Evolutionary conservation across 2,113 vertebrate genomes (phyloP).

Genomic region (Misgurnus anguillicaudatus): DNA sequence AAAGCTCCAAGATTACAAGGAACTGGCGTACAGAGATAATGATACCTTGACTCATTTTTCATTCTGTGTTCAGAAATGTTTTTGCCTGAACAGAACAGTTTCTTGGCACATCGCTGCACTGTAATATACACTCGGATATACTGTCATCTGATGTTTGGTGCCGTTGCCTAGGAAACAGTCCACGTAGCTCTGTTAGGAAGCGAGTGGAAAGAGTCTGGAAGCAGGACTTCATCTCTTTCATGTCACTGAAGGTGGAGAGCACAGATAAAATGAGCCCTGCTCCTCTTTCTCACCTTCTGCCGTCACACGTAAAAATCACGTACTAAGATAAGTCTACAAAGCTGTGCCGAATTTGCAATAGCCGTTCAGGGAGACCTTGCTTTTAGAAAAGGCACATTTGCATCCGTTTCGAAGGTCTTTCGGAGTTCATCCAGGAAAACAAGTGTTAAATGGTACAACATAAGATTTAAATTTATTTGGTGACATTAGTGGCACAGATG

Average conservation of each 20-base stretch:
- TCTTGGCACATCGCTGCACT: slow-evolving; percentile 48
- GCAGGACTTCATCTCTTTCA: slow-evolving; percentile 37
- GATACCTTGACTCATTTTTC: slow-evolving; percentile 51
- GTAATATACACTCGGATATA: slow-evolving; percentile 53
- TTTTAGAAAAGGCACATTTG: no score
- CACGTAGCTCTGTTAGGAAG: slow-evolving; percentile 41
- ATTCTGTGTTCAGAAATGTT: slow-evolving; percentile 53
- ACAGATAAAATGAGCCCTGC: slow-evolving; percentile 16
- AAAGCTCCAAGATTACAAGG: slow-evolving; percentile 7
- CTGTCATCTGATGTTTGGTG: slow-evolving; percentile 57
- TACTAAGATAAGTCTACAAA: slow-evolving; percentile 4
- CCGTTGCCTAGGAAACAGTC: slow-evolving; percentile 55
- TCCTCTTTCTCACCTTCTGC: slow-evolving; percentile 10
- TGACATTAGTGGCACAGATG: not conserved
- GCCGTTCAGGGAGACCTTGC: no score
- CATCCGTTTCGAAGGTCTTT: no score
- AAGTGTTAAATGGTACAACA: not conserved
- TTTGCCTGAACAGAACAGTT: slow-evolving; percentile 50
- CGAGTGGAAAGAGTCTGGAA: slow-evolving; percentile 47
- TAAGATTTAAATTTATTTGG: not conserved
- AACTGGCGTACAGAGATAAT: slow-evolving; percentile 38
- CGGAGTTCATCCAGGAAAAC: not conserved
- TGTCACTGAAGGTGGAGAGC: slow-evolving; percentile 38
- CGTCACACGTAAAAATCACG: slow-evolving; percentile 38
- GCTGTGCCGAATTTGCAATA: slow-evolving; percentile 6